Conservation (phyloP, 2,797 vertebrate species). For the Crypturellus tataupa region DNA sequence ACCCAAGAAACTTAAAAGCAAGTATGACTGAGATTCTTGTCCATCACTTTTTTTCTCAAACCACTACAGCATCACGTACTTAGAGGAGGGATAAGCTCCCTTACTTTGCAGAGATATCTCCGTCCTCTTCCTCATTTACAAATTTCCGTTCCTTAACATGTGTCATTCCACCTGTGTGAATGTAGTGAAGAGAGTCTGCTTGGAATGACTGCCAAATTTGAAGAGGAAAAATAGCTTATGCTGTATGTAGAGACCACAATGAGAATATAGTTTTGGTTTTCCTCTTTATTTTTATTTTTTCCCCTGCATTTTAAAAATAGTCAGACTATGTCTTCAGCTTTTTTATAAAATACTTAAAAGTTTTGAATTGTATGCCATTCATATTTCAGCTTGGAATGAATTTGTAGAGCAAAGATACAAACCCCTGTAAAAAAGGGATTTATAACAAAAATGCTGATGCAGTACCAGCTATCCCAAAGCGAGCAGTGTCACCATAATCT, state of each 20-base stretch:
- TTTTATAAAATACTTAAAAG: neutral
- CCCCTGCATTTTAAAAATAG: neutral
- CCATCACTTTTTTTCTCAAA: neutral
- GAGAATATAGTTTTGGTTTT: neutral
- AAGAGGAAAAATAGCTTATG: conserved; percentile 3
- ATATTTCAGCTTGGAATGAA: neutral
- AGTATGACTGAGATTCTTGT: neutral
- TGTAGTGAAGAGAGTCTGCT: neutral
- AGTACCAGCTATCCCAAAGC: neutral
- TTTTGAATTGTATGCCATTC: neutral
- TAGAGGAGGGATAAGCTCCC: fast-evolving
- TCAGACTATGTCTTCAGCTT: neutral
- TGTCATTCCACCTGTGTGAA: neutral
- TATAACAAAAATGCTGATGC: neutral
- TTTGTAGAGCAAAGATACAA: neutral
- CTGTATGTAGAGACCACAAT: neutral
- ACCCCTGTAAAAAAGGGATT: neutral
- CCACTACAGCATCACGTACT: neutral
- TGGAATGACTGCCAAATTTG: neutral
- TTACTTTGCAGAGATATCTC: neutral
- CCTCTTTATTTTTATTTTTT: neutral
- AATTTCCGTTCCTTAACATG: neutral
- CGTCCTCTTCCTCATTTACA: neutral
- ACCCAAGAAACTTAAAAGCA: neutral
- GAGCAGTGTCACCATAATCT: neutral